Base-by-base conservation (phyloP, 2,113 vertebrate genomes). In the Pyrgilauda ruficollis region DNA sequence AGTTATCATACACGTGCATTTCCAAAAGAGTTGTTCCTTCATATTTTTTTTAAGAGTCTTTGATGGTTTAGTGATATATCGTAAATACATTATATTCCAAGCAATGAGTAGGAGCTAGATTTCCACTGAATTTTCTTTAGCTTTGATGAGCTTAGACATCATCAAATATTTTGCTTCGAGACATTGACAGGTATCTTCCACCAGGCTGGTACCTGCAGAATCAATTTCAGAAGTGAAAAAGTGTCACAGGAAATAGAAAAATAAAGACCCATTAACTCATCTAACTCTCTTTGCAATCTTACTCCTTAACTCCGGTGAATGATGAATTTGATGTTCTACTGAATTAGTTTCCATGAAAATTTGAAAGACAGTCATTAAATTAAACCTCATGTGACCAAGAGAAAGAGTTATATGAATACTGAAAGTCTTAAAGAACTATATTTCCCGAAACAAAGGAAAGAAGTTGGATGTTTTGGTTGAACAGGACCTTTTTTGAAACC, bases 171-270 rank as follows among this genome's bases (percentile, higher is more conserved):
- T 98, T 96, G 91, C 98, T 99, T 89, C 98, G 98, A 92, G 99
- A 99, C 93, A 99, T 99, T 43, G 99, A 99, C 80, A 99, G 97
- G 55, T 99, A 99, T 39, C 99, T 98, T 94, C 99, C 99, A 89
- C 98, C 98, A 35, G 98, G 91, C 23, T 98, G 98, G 94, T 98
- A 98, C 95, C 99, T 99, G 94, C 68, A 96, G 82, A 84, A 73
- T 93, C 55, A 62, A 97, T 85, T 97, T 94, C 86, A 96, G 95
- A 80, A 66, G 95, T 92, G 55, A 61, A 79, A 82, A 91, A 58
- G 21, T 50, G 55, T 94, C 56, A 94, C 31, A 95, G 22, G 41
- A 91, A 50, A 87, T 13, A 73, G 30, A 92, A 67, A 62, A 89
- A 68, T 28, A 23, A 94, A 66, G 53, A 92, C 61, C 3, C 4